A percentile compares a stretch with the other conserved stretches of the same genome.
These are phyloP conservation scores for Anguilla megastoma DNA, from an alignment of 2,797 vertebrate species.

Conservation along the genomic window DNA sequence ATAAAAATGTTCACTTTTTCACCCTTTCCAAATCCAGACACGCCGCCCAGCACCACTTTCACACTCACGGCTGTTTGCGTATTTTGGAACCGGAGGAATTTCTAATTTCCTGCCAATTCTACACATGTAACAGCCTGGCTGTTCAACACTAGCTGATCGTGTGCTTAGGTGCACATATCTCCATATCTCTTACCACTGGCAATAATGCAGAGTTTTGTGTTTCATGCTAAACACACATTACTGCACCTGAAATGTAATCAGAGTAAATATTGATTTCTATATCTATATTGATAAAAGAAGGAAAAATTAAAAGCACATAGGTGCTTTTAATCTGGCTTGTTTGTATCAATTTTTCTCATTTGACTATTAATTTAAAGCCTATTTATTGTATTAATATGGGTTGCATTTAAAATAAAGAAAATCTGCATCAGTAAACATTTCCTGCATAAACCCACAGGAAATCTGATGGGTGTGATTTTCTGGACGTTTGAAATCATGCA, in stretches of 20 bases:
- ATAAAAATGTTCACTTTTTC: background rate
- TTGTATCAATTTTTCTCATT: background rate
- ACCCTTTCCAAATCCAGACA: background rate
- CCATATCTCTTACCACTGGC: background rate
- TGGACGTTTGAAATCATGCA: background rate
- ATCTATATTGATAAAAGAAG: background rate
- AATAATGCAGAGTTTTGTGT: background rate
- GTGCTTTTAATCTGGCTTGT: background rate
- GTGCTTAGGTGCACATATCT: background rate
- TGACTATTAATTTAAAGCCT: constrained; percentile 41
- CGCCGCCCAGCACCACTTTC: background rate
- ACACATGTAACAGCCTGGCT: background rate
- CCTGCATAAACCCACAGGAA: background rate
- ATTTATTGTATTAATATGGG: constrained; percentile 10
- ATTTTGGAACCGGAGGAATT: background rate
- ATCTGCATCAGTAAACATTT: constrained; percentile 27
- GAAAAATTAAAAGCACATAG: background rate
- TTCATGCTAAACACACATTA: background rate
- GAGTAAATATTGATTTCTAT: background rate
- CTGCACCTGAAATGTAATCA: background rate
- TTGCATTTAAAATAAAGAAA: constrained; percentile 9
- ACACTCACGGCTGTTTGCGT: background rate
- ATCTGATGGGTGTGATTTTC: constrained; percentile 16
- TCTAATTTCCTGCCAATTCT: background rate
- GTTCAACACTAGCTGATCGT: background rate